Evolutionary conservation across 2,797 vertebrate genomes (phyloP).

Genomic region (Manis javanica): DNA sequence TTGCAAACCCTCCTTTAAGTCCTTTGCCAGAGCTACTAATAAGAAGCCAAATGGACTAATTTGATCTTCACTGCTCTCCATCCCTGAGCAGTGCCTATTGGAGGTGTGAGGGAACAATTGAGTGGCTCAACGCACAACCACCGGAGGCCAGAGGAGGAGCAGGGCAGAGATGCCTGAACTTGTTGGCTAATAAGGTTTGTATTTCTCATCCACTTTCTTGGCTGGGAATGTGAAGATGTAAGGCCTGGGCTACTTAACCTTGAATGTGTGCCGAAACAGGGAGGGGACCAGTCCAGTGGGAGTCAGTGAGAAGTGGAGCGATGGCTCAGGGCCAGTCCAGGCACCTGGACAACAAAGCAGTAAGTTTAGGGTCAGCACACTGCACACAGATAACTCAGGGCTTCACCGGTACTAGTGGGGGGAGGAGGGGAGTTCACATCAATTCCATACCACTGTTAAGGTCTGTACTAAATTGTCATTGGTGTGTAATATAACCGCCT

Average conservation of each 20-base stretch:
- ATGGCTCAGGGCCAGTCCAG: neutral
- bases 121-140: neutral
- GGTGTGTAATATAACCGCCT: neutral
- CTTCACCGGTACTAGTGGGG: neutral
- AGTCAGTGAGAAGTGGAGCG: neutral
- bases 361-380: neutral
- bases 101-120: conserved; percentile 3
- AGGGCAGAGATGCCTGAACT: neutral
- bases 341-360: neutral
- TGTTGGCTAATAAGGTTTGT: neutral
- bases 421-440: neutral
- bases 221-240: neutral
- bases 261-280: neutral
- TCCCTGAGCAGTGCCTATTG: neutral
- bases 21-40: conserved; percentile 16
- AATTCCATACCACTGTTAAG: neutral
- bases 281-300: neutral
- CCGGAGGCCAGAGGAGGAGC: neutral
- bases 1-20: neutral
- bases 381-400: neutral
- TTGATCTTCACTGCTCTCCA: neutral
- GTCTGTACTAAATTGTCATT: neutral
- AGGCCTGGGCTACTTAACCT: neutral
- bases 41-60: conserved; percentile 49
- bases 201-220: neutral